phyloP scores from a whole-genome alignment of 2,797 vertebrate species.

The Bufotes viridis region DNA sequence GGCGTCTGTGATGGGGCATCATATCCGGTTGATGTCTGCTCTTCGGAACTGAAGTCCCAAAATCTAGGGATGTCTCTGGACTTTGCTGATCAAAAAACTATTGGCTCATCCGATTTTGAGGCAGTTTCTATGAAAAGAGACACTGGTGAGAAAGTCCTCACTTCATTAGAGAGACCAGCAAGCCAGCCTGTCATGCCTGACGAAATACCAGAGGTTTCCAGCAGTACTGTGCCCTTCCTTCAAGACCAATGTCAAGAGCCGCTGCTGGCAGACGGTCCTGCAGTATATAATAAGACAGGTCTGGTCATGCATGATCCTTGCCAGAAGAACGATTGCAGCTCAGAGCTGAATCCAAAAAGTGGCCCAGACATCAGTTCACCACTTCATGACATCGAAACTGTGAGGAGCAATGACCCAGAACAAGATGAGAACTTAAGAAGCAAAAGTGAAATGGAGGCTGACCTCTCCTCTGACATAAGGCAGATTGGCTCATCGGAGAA shows the following conservation, averaged over 20 bases:
- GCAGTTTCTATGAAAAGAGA: background rate
- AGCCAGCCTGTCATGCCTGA: background rate
- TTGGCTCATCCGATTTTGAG: background rate
- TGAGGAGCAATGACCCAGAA: background rate
- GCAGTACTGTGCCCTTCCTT: background rate
- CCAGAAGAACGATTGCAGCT: background rate
- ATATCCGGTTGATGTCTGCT: no score
- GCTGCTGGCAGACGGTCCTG: background rate
- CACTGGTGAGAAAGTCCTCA: background rate
- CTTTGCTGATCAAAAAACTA: background rate
- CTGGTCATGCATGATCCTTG: background rate
- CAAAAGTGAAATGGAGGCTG: background rate
- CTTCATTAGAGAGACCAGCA: background rate
- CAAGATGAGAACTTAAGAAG: background rate
- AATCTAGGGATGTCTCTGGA: background rate
- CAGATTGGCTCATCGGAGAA: background rate
- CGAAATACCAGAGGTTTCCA: background rate
- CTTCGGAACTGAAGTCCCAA: background rate
- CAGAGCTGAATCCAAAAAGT: background rate
- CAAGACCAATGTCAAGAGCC: background rate
- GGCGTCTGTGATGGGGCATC: background rate
- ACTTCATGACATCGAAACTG: background rate
- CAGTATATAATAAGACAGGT: background rate
- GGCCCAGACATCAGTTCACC: background rate
- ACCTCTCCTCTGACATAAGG: no score